phyloP scores from a whole-genome alignment of 2,888 invertebrate genomes.

The Clitarchus hookeri region DNA sequence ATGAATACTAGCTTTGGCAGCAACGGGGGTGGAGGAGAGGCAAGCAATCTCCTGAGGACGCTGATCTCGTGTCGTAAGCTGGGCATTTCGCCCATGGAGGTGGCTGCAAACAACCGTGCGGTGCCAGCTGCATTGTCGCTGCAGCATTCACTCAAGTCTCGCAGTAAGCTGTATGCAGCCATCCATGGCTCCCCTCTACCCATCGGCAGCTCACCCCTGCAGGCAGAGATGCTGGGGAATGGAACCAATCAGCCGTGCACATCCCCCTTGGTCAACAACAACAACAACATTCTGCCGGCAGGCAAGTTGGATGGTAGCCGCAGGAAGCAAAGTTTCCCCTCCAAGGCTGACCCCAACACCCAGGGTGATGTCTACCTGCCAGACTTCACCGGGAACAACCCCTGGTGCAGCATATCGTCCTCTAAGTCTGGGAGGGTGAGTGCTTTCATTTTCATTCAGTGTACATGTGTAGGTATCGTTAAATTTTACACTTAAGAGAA shows the following conservation, averaged over 20 bases:
- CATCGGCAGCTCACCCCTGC: conserved; percentile 31
- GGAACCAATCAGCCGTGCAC: conserved; percentile 50
- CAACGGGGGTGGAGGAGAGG: conserved; percentile 62
- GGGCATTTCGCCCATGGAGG: conserved; percentile 60
- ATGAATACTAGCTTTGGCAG: neutral
- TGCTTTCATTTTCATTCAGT: neutral
- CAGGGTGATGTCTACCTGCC: conserved; percentile 30
- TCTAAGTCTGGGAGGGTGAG: conserved; percentile 51
- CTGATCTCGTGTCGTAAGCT: conserved; percentile 77
- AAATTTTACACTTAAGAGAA: too few relatives aligned
- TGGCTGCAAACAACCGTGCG: conserved; percentile 35
- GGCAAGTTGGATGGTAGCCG: conserved; percentile 64
- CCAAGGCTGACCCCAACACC: conserved; percentile 31
- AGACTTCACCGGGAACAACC: conserved; percentile 52
- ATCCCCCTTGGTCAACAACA: neutral
- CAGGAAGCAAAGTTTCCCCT: conserved; percentile 79
- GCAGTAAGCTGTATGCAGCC: conserved; percentile 34
- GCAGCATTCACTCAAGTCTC: conserved; percentile 36
- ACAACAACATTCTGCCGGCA: neutral
- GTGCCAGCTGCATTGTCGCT: conserved; percentile 28
- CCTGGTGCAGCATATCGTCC: conserved; percentile 54
- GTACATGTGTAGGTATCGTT: too few relatives aligned
- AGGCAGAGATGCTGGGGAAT: conserved; percentile 49
- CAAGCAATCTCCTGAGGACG: conserved; percentile 74
- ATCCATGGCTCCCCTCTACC: conserved; percentile 46